Conservation (phyloP, 1,140 invertebrate species). For the Drepana arcuata region DNA sequence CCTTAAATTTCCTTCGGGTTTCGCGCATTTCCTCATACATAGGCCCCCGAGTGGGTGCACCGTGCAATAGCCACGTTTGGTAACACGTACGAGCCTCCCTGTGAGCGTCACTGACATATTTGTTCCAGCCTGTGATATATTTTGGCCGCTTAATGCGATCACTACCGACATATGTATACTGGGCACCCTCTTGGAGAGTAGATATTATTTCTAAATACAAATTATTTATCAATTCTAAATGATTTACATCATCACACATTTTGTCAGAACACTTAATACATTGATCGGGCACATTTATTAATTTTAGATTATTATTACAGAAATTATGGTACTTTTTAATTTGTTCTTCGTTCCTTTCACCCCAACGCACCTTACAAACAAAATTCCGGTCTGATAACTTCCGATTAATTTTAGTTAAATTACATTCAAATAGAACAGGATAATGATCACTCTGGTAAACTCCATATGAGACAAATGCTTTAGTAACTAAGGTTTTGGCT, state of each 20-base stretch:
- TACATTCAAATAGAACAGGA: constrained; percentile 11
- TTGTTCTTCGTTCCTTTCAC: constrained; percentile 3
- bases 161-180: not conserved
- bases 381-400: no score
- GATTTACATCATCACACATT: not conserved
- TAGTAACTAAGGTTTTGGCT: not conserved
- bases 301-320: not conserved
- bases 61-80: not conserved
- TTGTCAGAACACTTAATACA: constrained; percentile 1
- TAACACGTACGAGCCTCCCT: constrained; percentile 1
- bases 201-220: not conserved
- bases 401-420: no score
- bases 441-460: constrained; percentile 13
- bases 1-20: constrained; percentile 1
- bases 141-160: not conserved
- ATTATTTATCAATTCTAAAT: not conserved
- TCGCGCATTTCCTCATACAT: constrained; percentile 1
- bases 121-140: constrained; percentile 2
- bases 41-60: not conserved
- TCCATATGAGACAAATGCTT: constrained; percentile 3
- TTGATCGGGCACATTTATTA: not conserved
- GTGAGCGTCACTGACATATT: not conserved
- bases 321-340: not conserved
- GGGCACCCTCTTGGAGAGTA: not conserved
- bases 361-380: constrained; percentile 6